Percentiles rank a stretch among this genome's conserved stretches.
These are phyloP conservation scores for Melitaea athalia DNA, from an alignment of 2,888 invertebrate species.

Conservation along the genomic window DNA sequence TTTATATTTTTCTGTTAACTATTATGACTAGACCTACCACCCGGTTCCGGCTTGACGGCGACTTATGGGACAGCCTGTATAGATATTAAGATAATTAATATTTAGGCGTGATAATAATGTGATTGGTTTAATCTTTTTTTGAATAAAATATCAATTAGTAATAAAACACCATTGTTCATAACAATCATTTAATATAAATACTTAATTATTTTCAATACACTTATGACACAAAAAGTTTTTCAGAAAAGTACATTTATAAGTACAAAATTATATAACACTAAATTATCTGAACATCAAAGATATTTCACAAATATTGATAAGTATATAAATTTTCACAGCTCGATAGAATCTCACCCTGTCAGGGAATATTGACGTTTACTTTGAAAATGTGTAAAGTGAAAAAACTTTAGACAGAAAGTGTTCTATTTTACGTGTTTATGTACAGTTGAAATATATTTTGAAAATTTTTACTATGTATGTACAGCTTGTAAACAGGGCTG, in stretches of 20 bases:
- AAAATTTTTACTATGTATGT: neutral
- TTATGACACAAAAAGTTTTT: constrained; percentile 30
- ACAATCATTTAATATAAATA: constrained; percentile 36
- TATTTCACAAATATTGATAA: constrained; percentile 25
- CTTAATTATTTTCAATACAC: constrained; percentile 22
- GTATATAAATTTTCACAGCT: constrained; percentile 31
- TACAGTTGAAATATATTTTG: too few species aligned
- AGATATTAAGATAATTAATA: too few species aligned
- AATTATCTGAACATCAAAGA: constrained; percentile 27
- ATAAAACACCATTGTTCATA: constrained; percentile 19
- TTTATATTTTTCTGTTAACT: too few species aligned
- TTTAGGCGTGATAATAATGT: too few species aligned
- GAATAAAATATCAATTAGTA: neutral
- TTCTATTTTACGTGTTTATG: neutral
- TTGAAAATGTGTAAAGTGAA: constrained; percentile 15
- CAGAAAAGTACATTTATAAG: constrained; percentile 30
- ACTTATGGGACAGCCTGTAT: too few species aligned
- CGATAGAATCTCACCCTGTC: constrained; percentile 31
- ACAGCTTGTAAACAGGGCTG: neutral
- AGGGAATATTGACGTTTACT: neutral
- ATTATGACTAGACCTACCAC: too few species aligned
- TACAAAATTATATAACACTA: constrained; percentile 32
- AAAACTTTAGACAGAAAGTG: neutral
- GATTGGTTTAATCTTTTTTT: too few species aligned
- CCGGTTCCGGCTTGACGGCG: too few species aligned